Base-by-base conservation (phyloP, 2,888 invertebrate species). In the Alentia gelatinosa region DNA sequence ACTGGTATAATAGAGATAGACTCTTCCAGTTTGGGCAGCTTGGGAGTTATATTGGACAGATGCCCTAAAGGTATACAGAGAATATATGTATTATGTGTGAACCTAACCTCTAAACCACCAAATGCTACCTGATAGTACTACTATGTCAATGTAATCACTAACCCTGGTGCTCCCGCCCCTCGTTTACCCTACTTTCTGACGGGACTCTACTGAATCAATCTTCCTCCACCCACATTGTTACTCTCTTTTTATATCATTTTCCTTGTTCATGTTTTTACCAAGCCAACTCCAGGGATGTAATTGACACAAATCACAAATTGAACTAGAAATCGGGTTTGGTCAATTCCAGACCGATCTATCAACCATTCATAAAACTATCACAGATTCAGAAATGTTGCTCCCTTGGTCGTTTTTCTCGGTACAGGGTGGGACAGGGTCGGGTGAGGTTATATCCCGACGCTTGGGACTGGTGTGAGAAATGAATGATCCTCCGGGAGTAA, bases 101-200 rank as follows among this genome's bases (percentile, higher is more conserved):
- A 12, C 56, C 19, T 56, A 1, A 56, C 56, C 56, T 19, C 56
- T 56, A 42, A 12, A n/a, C n/a, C n/a, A n/a, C n/a, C n/a, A n/a
- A n/a, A n/a, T n/a, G n/a, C n/a, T n/a, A n/a, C n/a, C n/a, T n/a
- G n/a, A n/a, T n/a, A 56, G 56, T 56, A 56, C 56, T 56, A 56
- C 56, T 56, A n/a, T 56, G 56, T 56, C 56, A 56, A 56, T 56
- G 56, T 56, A 56, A 56, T 56, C 56, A 56, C 56, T 56, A 56
- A 3, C 56, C 56, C 19, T 1, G 3, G 56, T 56, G 23, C 56
- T 19, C 5, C 19, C n/a, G 1, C 56, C 19, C 19, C 56, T 56
- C 56, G n/a, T 3, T 56, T 56, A 56, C 19, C 56, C 56, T n/a
- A 56, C 23, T n/a, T n/a, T 12, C n/a, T 19, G 5, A 19, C 19